phyloP scores from a whole-genome alignment of 1,140 invertebrate genomes.

The Lethrus apterus region DNA sequence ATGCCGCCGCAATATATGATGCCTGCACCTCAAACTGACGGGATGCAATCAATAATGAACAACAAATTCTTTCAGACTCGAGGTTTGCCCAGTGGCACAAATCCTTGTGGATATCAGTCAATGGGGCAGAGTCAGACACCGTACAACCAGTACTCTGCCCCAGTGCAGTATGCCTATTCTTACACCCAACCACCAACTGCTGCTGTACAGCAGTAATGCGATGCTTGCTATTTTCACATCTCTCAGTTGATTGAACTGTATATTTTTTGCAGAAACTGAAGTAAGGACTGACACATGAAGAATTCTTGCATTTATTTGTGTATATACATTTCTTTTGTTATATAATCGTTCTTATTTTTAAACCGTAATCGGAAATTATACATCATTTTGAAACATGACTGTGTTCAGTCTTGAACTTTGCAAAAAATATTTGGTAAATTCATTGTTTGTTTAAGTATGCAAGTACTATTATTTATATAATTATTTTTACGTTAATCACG shows the following conservation, averaged over 20 bases:
- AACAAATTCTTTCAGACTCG: slow-evolving; percentile 57
- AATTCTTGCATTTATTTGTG: no score
- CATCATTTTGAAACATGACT: no score
- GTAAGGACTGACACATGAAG: no score
- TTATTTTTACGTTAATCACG: no score
- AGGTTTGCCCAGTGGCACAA: slow-evolving; percentile 45
- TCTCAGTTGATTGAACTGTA: neutral
- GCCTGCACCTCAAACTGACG: slow-evolving; percentile 39
- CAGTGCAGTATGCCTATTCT: slow-evolving; percentile 33
- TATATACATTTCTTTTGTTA: no score
- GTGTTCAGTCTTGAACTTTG: no score
- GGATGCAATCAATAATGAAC: slow-evolving; percentile 52
- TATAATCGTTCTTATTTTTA: no score
- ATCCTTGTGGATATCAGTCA: slow-evolving; percentile 52
- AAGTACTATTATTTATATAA: no score
- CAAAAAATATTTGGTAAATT: no score
- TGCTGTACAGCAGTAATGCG: slow-evolving; percentile 39
- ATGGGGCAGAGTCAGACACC: slow-evolving; percentile 48
- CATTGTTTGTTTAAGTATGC: no score
- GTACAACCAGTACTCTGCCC: slow-evolving; percentile 40
- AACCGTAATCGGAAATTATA: no score
- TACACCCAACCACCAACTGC: slow-evolving; percentile 44
- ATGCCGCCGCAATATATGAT: slow-evolving; percentile 47
- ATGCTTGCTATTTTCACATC: slow-evolving; percentile 11
- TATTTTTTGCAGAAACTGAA: no score